Conservation (phyloP, 2,797 vertebrate species). For the Enteromius trimaculatus region DNA sequence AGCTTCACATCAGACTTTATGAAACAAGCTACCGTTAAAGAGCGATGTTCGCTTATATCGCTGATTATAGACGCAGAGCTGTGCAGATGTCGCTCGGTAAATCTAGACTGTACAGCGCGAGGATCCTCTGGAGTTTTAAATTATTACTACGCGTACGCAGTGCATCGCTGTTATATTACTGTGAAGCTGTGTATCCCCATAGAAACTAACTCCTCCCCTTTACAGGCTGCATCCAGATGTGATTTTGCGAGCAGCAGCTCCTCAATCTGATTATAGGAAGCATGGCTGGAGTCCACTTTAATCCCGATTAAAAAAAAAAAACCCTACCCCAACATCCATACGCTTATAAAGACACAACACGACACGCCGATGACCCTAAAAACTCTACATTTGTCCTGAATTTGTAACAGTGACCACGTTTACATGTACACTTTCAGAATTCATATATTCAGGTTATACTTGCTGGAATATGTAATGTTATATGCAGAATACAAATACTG, state of each 20-base stretch:
- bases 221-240: slow-evolving; percentile 72
- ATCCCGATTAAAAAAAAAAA: slow-evolving; percentile 74
- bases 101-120: background rate
- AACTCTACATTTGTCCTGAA: background rate
- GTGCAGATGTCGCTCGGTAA: slow-evolving; percentile 7
- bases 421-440: background rate
- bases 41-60: background rate
- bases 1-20: background rate
- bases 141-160: background rate
- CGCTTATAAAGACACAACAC: slow-evolving; percentile 40
- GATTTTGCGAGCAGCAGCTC: slow-evolving; percentile 69
- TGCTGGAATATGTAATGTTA: background rate
- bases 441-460: background rate
- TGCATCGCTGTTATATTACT: slow-evolving; percentile 2
- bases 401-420: slow-evolving; percentile 24
- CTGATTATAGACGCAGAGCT: background rate
- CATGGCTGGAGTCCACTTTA: slow-evolving; percentile 69
- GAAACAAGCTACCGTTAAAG: background rate
- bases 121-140: slow-evolving; percentile 15
- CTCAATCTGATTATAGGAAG: slow-evolving; percentile 73
- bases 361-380: slow-evolving; percentile 30
- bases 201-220: slow-evolving; percentile 47
- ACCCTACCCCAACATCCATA: slow-evolving; percentile 63
- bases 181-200: slow-evolving; percentile 24
- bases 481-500: background rate